Base-by-base conservation (phyloP, 2,113 vertebrate genomes). In the Ceuthmochares aereus region DNA sequence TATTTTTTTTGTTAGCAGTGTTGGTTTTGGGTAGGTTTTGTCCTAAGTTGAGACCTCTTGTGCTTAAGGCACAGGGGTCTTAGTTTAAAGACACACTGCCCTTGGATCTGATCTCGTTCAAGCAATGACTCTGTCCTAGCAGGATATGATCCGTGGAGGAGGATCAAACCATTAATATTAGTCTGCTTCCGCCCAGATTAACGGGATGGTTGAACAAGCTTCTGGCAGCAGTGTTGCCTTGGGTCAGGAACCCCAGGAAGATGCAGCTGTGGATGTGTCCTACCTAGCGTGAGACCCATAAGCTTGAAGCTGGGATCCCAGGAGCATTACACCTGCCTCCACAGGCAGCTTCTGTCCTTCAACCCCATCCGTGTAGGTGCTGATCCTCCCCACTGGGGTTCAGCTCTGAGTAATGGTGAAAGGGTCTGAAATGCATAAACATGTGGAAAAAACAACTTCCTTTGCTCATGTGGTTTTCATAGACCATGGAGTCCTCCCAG, bases 111-210 rank as follows among this genome's bases (percentile, higher is more conserved):
- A 26, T 47, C 68, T 84, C 7, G 2, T 72, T 68, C 29, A 59
- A 34, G 32, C n/a, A 49, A 10, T 34, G 40, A n/a, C 40, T 73
- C 40, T 76, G 60, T 90, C 49, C 45, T 37, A 58, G 80, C 86
- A 92, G 85, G 82, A 90, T 88, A 67, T 68, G 90, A 52, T 82
- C 87, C 2, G 8, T 54, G 70, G 72, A 90, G 90, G 84, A 89
- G 90, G 78, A 87, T 88, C 58, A 55, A 11, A 17, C 26, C 8
- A 2, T 76, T 92, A 55, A 66, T 72, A 84, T 77, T 58, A 88
- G 66, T 40, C 34, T 79, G 60, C 43, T 94, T 94, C 90, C 16
- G 1, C 36, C 8, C 4, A 2, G 36, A 25, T 92, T 90, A 66
- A 45, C 32, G 62, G 58, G 36, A 22, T 78, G 45, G 75, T 19